Base-by-base conservation (phyloP, 1,140 invertebrate species). In the Neodiprion fabricii region DNA sequence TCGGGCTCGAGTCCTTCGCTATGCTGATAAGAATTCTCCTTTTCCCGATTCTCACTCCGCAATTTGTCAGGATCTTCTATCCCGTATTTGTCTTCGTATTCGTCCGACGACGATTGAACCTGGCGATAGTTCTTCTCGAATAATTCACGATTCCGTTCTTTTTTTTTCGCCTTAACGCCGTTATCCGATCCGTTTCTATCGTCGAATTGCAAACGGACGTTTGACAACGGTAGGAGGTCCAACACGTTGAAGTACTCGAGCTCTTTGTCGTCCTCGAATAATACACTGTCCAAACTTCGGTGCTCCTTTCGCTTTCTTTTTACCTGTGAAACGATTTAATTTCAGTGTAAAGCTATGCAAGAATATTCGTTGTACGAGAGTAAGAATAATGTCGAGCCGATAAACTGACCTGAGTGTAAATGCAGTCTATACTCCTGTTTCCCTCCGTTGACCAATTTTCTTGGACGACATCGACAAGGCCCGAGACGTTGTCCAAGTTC, bases 281-380 rank as follows among this genome's bases (percentile, higher is more conserved):
- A 74, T 49, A 89, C 84, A 61, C 87, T 89, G 72, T 89, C 87
- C 23, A 89, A 73, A 65, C 87, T 89, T 14, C 86, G 11, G 72
- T 89, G 87, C 17, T 88, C 86, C 72, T 89, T 89, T 61, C 86
- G 85, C 71, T 88, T 89, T 9, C 87, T 80, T 71, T 89, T 89
- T 5, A 87, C 87, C 87, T 89, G 78, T 10, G 67, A 21, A 69
- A 21, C 11, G 67, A 23, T 14, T 14, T 1, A 65, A 65, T 65
- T 65, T 65, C 4, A 65, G 61, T 4, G 61, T 14, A 65, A 40
- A 40, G 28, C 28, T 40, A 40, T 40, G 28, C 28, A 40, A 40
- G 28, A 40, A 40, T 40, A 40, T 40, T 40, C 4, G 0, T 5
- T 40, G 5, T 40, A 40, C 28, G 5, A 40, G 28, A 3, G 28